Conservation (phyloP, 2,797 vertebrate genomes). For the Argya squamiceps region DNA sequence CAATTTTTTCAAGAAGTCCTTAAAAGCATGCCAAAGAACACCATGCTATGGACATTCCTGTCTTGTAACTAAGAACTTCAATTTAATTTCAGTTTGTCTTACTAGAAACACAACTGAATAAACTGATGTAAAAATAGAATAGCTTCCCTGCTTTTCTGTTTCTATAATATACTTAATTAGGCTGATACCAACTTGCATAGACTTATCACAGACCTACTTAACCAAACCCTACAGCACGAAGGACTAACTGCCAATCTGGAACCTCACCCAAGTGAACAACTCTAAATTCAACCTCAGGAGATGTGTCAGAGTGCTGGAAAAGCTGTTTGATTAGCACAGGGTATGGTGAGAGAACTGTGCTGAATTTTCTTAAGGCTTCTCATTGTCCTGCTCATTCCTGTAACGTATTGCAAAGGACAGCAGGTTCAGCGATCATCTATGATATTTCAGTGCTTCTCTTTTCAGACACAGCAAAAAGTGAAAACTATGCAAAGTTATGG, state of each 20-base stretch:
- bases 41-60: not conserved
- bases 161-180: not conserved
- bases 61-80: not conserved
- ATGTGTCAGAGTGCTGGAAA: not conserved
- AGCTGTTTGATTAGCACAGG: slow-evolving; percentile 18
- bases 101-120: slow-evolving; percentile 14
- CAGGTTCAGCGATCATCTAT: not conserved
- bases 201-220: not conserved
- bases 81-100: not conserved
- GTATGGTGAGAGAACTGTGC: not conserved
- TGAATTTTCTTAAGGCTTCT: not conserved
- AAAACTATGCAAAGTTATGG: not conserved
- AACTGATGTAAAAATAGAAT: not conserved
- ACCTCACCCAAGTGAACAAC: not conserved
- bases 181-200: not conserved
- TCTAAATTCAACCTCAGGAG: slow-evolving; percentile 22
- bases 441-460: not conserved
- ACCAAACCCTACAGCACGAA: not conserved
- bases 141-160: not conserved
- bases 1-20: not conserved
- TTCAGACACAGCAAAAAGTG: not conserved
- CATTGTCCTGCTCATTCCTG: not conserved
- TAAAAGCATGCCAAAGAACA: not conserved
- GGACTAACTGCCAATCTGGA: slow-evolving; percentile 5
- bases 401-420: not conserved